Percentiles rank a stretch among this genome's conserved stretches.
Conservation (phyloP, 2,113 vertebrate species). For the Sapayoa aenigma region DNA sequence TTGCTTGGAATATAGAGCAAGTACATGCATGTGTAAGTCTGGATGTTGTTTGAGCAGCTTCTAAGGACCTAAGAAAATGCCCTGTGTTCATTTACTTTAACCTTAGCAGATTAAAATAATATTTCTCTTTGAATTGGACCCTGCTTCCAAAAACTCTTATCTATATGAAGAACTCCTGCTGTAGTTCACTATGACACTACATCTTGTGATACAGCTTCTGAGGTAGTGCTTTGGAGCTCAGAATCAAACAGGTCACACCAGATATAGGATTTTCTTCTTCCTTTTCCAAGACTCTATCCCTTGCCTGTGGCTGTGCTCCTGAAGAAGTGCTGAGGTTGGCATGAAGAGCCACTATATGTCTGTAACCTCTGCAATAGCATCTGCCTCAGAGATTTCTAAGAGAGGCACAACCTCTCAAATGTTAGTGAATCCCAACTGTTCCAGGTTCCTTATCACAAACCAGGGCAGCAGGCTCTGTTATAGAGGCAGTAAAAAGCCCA, state of each 20-base stretch:
- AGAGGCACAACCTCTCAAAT: not conserved
- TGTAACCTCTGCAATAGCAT: not conserved
- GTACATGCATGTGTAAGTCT: not conserved
- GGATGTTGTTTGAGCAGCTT: not conserved
- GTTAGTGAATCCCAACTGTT: not conserved
- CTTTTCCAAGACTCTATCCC: not conserved
- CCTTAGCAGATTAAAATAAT: not conserved
- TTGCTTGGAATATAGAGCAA: not conserved
- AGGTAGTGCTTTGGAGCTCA: rapidly evolving
- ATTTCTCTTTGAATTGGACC: not conserved
- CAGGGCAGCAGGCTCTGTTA: not conserved
- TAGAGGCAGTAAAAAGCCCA: not conserved
- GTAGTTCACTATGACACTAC: not conserved
- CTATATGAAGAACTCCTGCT: not conserved
- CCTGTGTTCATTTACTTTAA: not conserved
- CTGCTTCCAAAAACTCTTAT: not conserved
- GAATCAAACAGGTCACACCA: not conserved
- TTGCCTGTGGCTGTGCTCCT: rapidly evolving
- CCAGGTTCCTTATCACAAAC: not conserved
- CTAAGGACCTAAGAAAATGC: not conserved
- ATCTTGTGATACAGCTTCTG: not conserved
- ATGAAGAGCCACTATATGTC: not conserved
- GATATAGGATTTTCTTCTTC: not conserved
- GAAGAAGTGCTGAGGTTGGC: not conserved
- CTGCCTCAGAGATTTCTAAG: not conserved